A percentile compares a stretch with the other conserved stretches of the same genome.
phyloP scores from a whole-genome alignment of 2,113 vertebrate genomes.

The Scytalopus superciliaris region DNA sequence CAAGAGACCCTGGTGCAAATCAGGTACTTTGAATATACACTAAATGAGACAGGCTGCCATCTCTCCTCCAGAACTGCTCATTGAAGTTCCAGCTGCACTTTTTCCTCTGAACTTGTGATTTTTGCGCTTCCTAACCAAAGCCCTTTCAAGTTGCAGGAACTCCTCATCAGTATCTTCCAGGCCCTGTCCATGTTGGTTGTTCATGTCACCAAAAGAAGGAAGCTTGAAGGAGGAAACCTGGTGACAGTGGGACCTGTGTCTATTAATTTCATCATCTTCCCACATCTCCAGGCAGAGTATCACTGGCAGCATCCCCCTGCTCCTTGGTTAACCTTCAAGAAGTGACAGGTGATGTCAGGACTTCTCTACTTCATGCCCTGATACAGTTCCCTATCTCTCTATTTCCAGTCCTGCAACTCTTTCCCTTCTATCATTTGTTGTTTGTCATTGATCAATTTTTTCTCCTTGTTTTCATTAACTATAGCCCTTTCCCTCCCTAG shows the following conservation, averaged over 20 bases:
- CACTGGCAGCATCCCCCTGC: not conserved
- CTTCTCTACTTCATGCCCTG: not conserved
- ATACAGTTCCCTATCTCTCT: not conserved
- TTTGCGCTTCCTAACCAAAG: not conserved
- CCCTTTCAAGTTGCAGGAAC: not conserved
- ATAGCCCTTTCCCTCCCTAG: not conserved
- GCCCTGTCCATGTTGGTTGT: not conserved
- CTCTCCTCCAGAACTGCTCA: not conserved
- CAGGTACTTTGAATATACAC: not conserved
- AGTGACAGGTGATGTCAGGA: not conserved
- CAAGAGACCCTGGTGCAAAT: not conserved
- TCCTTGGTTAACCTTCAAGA: not conserved
- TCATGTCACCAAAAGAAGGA: not conserved
- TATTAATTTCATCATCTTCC: not conserved
- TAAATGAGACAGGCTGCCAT: not conserved
- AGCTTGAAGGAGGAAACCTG: not conserved
- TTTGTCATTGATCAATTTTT: not conserved
- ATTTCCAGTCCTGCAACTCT: not conserved
- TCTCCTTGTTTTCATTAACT: not conserved
- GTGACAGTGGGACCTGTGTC: not conserved
- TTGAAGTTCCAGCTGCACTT: not conserved
- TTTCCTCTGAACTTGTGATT: not conserved
- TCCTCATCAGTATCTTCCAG: not conserved
- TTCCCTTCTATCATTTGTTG: not conserved
- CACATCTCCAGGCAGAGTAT: not conserved